Evolutionary conservation across 2,888 invertebrate genomes (phyloP).

Genomic region (Scotopteryx bipunctaria): DNA sequence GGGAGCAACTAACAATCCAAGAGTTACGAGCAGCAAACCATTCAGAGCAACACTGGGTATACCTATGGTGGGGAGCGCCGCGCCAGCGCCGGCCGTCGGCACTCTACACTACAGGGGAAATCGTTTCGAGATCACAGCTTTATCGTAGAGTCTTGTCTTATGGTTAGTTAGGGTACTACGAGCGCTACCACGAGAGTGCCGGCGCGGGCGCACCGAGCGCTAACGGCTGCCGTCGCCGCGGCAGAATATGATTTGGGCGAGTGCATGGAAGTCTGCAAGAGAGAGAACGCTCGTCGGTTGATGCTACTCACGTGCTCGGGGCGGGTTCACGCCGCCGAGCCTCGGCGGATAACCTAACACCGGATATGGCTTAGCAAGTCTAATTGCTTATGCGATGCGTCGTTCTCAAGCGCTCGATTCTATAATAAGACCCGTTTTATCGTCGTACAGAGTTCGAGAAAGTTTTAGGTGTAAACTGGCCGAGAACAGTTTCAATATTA

Average conservation of each 20-base stretch:
- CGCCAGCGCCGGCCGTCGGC: constrained; percentile 53
- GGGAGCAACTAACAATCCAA: constrained; percentile 66
- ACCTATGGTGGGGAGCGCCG: constrained; percentile 66
- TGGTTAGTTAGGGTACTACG: constrained; percentile 66
- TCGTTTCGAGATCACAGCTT: constrained; percentile 74
- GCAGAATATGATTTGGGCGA: constrained; percentile 88
- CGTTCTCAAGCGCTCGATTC: constrained; percentile 5
- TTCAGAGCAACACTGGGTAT: constrained; percentile 73
- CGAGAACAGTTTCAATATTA: background rate
- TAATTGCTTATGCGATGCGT: constrained; percentile 1
- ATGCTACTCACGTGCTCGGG: constrained; percentile 42
- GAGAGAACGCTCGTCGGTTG: constrained; percentile 71
- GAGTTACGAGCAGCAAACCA: constrained; percentile 82
- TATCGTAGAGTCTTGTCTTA: constrained; percentile 70
- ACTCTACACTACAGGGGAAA: constrained; percentile 67
- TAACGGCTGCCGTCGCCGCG: constrained; percentile 83
- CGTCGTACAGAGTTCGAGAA: constrained; percentile 16
- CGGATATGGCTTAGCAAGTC: background rate
- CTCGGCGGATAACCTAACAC: constrained; percentile 4
- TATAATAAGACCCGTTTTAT: constrained; percentile 15
- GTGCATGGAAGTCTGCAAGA: constrained; percentile 90
- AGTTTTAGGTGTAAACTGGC: constrained; percentile 8
- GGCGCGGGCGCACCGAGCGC: constrained; percentile 64
- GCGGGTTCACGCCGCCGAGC: constrained; percentile 13
- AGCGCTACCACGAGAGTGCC: constrained; percentile 53